A percentile compares a stretch with the other conserved stretches of the same genome.
These are phyloP conservation scores for Ailuropoda melanoleuca DNA, from an alignment of 2,113 vertebrate species.

Conservation along the genomic window DNA sequence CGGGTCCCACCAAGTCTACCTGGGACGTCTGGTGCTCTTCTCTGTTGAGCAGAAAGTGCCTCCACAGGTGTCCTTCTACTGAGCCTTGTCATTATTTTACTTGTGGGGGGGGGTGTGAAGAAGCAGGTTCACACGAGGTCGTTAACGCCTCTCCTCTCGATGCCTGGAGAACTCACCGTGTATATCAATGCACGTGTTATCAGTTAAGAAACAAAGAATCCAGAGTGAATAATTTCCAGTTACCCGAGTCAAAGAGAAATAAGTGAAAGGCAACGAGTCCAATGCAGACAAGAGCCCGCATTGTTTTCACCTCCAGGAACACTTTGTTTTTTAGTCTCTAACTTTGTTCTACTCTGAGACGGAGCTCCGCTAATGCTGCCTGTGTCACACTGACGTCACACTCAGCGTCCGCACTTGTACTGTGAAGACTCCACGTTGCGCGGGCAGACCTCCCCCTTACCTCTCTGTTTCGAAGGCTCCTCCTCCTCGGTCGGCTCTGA, in stretches of 20 bases:
- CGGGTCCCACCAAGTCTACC: not conserved
- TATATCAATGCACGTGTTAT: fast-evolving
- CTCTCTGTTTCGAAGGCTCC: conserved; percentile 89
- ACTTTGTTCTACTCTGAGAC: not conserved
- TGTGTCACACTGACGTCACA: fast-evolving
- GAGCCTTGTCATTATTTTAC: not conserved
- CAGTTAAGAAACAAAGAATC: not conserved
- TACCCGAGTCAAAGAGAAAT: not conserved
- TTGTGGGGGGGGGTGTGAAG: not conserved
- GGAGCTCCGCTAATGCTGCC: not conserved
- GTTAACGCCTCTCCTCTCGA: not conserved
- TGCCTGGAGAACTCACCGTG: not conserved
- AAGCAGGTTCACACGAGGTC: not conserved
- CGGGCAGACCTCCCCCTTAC: conserved; percentile 77
- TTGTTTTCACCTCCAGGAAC: fast-evolving
- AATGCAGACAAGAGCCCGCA: not conserved
- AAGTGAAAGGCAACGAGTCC: not conserved
- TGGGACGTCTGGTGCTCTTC: not conserved
- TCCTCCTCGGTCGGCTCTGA: conserved; percentile 98
- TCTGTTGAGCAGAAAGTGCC: not conserved
- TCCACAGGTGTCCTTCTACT: not conserved
- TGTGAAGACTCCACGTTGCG: not conserved
- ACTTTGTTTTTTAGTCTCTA: not conserved
- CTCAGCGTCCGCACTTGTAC: fast-evolving
- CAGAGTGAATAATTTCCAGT: not conserved